A percentile compares a stretch with the other conserved stretches of the same genome.
Conservation (phyloP, 2,888 invertebrate species). For the Dorcus hopei region DNA sequence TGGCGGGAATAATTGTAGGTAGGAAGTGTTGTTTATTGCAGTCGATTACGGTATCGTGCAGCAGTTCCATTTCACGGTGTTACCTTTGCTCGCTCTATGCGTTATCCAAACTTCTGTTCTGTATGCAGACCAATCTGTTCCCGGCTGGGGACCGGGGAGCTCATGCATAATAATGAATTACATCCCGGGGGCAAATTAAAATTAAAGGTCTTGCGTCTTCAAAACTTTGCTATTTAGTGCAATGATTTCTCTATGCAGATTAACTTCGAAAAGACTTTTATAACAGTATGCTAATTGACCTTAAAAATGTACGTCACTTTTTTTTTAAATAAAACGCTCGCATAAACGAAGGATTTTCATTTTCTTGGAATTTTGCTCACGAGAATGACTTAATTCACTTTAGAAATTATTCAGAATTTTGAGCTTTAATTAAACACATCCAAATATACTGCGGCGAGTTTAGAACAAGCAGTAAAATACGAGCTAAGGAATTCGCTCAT, state of each 20-base stretch:
- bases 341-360: neutral
- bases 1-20: conserved; percentile 28
- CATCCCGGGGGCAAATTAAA: conserved; percentile 52
- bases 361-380: no score
- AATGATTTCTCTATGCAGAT: conserved; percentile 51
- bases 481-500: no score
- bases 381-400: no score
- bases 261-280: conserved; percentile 31
- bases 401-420: no score
- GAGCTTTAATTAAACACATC: no score
- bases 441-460: no score
- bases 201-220: conserved; percentile 51
- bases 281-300: conserved; percentile 7
- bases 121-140: conserved; percentile 49
- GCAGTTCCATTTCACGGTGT: conserved; percentile 41
- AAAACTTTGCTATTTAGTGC: conserved; percentile 52
- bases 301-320: neutral
- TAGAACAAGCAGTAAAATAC: no score
- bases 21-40: conserved; percentile 23
- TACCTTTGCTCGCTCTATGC: conserved; percentile 32
- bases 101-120: conserved; percentile 48
- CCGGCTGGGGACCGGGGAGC: conserved; percentile 43
- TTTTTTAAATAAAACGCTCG: neutral
- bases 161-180: conserved; percentile 55
- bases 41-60: conserved; percentile 24